Evolutionary conservation across 2,797 vertebrate species (phyloP).

Genomic region (Taenioides sp.): DNA sequence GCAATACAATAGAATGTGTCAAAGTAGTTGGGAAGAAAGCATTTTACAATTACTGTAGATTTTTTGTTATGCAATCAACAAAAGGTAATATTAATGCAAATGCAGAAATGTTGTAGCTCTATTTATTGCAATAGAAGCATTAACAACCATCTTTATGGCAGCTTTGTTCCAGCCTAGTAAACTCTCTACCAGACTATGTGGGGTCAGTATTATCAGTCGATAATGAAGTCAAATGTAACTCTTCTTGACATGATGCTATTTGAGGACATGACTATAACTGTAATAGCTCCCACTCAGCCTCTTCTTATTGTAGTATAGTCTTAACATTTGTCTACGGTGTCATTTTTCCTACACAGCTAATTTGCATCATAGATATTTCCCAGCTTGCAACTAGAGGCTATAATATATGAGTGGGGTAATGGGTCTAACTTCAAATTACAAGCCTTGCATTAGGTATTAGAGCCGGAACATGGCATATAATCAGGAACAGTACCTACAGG

Average conservation of each 20-base stretch:
- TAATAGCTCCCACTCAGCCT: conserved; percentile 19
- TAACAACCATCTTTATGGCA: neutral
- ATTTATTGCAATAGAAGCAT: neutral
- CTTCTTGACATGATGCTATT: conserved; percentile 29
- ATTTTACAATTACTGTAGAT: no score
- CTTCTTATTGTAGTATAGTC: conserved; percentile 17
- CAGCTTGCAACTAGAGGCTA: conserved; percentile 22
- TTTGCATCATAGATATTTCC: conserved; percentile 20
- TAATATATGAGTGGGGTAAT: conserved; percentile 14
- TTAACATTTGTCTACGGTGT: conserved; percentile 8
- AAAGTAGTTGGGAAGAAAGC: neutral
- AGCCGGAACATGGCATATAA: conserved; percentile 13
- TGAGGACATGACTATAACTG: conserved; percentile 30
- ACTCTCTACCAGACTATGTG: neutral
- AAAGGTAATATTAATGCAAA: neutral
- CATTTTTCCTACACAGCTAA: conserved; percentile 30
- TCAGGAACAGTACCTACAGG: conserved; percentile 25
- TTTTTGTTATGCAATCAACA: neutral
- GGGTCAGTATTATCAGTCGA: neutral
- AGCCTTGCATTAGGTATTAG: conserved; percentile 3
- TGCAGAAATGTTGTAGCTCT: neutral
- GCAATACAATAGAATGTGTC: neutral
- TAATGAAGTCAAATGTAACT: neutral
- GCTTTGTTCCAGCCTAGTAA: neutral
- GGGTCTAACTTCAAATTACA: conserved; percentile 26